Evolutionary conservation across 2,888 invertebrate genomes (phyloP).

Genomic region (Nephrotoma flavescens): DNA sequence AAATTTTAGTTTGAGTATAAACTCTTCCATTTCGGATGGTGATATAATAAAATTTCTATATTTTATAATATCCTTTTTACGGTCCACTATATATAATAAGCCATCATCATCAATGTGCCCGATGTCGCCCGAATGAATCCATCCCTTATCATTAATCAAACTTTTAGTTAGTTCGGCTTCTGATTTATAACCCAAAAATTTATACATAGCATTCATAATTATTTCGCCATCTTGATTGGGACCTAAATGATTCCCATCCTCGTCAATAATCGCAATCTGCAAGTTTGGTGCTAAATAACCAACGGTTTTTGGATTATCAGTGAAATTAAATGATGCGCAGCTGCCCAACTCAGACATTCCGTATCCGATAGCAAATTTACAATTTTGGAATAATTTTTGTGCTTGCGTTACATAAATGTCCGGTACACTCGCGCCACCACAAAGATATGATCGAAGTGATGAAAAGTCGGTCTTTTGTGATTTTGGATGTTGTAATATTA

Average conservation of each 20-base stretch:
- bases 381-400: not conserved
- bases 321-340: not conserved
- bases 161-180: conserved; percentile 16
- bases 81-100: conserved; percentile 20
- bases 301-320: not conserved
- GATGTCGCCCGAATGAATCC: conserved; percentile 28
- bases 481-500: conserved; percentile 3
- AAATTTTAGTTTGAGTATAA: conserved; percentile 12
- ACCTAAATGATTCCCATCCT: not conserved
- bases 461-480: conserved; percentile 4
- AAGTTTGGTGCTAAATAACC: not conserved
- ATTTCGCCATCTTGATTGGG: not conserved
- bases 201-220: not conserved
- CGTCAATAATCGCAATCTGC: not conserved
- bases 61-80: conserved; percentile 25
- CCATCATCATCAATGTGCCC: conserved; percentile 28
- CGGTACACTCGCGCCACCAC: not conserved
- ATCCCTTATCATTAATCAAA: conserved; percentile 24
- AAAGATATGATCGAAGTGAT: not conserved
- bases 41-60: conserved; percentile 21
- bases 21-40: conserved; percentile 24
- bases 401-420: not conserved
- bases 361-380: not conserved
- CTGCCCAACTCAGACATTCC: not conserved
- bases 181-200: conserved; percentile 2